Conservation (phyloP, 2,113 vertebrate species). For the Hepsetus odoe region DNA sequence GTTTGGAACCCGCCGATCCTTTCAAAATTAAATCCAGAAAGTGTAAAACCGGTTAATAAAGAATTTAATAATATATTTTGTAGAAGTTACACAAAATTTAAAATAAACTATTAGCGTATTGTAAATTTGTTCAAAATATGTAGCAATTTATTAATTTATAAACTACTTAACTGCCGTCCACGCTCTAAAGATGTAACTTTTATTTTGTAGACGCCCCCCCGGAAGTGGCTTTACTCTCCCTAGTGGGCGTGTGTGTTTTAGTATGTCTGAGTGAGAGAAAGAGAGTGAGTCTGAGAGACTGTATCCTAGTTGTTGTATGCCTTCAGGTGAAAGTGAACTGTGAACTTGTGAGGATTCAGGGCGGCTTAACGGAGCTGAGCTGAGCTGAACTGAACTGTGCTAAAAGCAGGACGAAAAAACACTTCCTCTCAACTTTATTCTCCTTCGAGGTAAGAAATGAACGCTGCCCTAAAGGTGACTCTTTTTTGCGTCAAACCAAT, state of each 20-base stretch:
- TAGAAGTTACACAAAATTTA: no score
- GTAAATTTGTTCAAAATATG: not conserved
- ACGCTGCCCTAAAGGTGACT: not conserved
- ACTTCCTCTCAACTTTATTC: not conserved
- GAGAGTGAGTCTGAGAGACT: not conserved
- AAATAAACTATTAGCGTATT: no score
- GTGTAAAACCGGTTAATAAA: not conserved
- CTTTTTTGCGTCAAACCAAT: not conserved
- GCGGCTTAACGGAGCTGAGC: not conserved
- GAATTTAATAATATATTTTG: not conserved
- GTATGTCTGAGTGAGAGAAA: not conserved
- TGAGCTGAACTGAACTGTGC: not conserved
- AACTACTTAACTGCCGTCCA: no score
- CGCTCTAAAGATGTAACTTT: not conserved
- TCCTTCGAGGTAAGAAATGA: not conserved
- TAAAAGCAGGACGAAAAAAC: not conserved
- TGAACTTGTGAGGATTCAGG: not conserved
- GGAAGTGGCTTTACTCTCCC: constrained; percentile 47
- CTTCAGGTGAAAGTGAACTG: constrained; percentile 18
- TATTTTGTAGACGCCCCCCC: not conserved
- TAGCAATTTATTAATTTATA: not conserved
- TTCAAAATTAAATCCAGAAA: constrained; percentile 21
- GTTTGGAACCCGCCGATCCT: not conserved
- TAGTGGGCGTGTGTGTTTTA: constrained; percentile 14
- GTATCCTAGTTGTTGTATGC: constrained; percentile 25